Percentiles rank a stretch among this genome's conserved stretches.
Evolutionary conservation across 2,888 invertebrate genomes (phyloP).

Genomic region (Pachliopta kotzebuea): DNA sequence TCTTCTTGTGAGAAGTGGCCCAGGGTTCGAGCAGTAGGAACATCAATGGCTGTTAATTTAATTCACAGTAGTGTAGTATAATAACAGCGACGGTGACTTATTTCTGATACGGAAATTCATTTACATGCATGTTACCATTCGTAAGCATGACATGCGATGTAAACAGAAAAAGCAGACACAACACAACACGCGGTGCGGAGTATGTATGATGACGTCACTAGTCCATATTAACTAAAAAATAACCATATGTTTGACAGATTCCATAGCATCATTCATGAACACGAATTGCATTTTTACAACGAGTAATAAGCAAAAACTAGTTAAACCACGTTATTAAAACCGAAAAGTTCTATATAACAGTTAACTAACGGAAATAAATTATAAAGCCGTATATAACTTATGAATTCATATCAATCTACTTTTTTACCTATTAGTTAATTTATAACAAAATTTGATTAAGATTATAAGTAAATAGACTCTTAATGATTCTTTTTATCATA

Average conservation of each 20-base stretch:
- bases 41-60: too few species aligned
- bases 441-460: too few species aligned
- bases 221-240: neutral
- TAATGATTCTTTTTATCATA: too few species aligned
- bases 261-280: neutral
- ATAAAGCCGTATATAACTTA: neutral
- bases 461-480: too few species aligned
- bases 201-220: neutral
- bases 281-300: neutral
- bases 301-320: neutral
- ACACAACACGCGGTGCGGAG: neutral
- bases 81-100: neutral
- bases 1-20: too few species aligned
- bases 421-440: neutral
- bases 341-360: neutral
- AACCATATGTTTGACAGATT: neutral
- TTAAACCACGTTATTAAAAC: neutral
- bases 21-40: too few species aligned
- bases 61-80: too few species aligned
- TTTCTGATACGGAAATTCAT: neutral
- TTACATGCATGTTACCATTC: neutral
- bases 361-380: neutral
- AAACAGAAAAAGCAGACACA: neutral
- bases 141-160: neutral
- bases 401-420: neutral